These are phyloP conservation scores for Papilio demoleus DNA, from an alignment of 2,888 invertebrate species.

Conservation along the genomic window DNA sequence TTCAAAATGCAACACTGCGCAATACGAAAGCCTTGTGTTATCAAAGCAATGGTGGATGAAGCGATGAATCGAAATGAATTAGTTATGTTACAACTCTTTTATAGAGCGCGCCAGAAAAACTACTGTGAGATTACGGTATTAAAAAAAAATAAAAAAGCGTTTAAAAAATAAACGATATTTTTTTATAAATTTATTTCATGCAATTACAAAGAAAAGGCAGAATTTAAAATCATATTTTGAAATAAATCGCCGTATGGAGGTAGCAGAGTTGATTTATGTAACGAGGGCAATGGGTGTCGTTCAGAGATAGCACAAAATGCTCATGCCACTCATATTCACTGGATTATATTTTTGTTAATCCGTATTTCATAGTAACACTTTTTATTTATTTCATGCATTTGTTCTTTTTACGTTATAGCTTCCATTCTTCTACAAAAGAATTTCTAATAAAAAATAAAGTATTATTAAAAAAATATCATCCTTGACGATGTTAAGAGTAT, in stretches of 20 bases:
- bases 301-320: conserved; percentile 8
- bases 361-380: neutral
- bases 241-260: conserved; percentile 14
- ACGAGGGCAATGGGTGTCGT: conserved; percentile 17
- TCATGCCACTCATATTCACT: neutral
- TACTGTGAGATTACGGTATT: too few species aligned
- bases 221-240: conserved; percentile 5
- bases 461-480: neutral
- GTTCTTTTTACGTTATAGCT: too few species aligned
- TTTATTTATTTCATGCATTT: neutral
- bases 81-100: too few species aligned
- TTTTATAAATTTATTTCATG: neutral
- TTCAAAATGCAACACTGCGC: too few species aligned
- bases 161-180: neutral
- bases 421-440: too few species aligned
- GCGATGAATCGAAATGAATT: too few species aligned
- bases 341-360: conserved; percentile 5
- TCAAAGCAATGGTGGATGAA: too few species aligned
- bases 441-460: neutral
- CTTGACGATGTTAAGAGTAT: conserved; percentile 1
- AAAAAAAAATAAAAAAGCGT: too few species aligned
- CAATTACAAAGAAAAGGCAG: neutral
- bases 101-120: too few species aligned
- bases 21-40: too few species aligned
- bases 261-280: conserved; percentile 15